Percentiles rank a stretch among this genome's conserved stretches.
Conservation (phyloP, 2,113 vertebrate genomes). For the Poeciliopsis turrubarensis region DNA sequence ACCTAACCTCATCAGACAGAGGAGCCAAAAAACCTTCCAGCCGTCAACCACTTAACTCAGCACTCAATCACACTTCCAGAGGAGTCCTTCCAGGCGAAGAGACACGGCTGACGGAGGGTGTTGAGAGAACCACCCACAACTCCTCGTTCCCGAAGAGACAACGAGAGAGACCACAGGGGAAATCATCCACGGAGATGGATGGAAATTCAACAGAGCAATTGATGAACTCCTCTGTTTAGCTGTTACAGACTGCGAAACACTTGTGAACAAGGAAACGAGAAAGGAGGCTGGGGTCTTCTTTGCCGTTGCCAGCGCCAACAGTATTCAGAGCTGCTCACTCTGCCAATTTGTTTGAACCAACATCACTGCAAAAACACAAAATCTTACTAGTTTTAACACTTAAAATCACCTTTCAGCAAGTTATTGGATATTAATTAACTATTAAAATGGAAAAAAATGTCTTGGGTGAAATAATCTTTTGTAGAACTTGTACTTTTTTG, state of each 20-base stretch:
- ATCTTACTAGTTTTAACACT: too few species aligned
- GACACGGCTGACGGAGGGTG: constrained; percentile 47
- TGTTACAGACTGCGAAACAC: constrained; percentile 57
- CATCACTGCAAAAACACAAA: not conserved
- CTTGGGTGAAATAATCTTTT: too few species aligned
- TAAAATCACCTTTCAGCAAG: too few species aligned
- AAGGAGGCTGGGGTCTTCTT: constrained; percentile 25
- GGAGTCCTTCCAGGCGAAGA: constrained; percentile 52
- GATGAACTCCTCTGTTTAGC: constrained; percentile 66
- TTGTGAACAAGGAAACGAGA: constrained; percentile 43
- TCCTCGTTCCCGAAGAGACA: constrained; percentile 21
- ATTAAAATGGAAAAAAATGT: too few species aligned
- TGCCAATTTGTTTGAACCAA: constrained; percentile 11
- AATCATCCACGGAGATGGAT: constrained; percentile 71
- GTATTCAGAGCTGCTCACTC: constrained; percentile 34
- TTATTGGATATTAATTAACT: too few species aligned
- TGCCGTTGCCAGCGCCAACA: constrained; percentile 10
- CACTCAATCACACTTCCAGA: constrained; percentile 66
- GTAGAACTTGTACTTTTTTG: too few species aligned
- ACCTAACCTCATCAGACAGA: constrained; percentile 69
- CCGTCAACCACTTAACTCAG: constrained; percentile 57
- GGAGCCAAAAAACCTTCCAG: constrained; percentile 49
- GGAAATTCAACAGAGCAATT: constrained; percentile 70
- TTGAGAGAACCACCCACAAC: constrained; percentile 10
- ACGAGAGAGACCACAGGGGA: constrained; percentile 64